These are phyloP conservation scores for Ciconia stormi DNA, from an alignment of 2,113 vertebrate species.

Conservation along the genomic window DNA sequence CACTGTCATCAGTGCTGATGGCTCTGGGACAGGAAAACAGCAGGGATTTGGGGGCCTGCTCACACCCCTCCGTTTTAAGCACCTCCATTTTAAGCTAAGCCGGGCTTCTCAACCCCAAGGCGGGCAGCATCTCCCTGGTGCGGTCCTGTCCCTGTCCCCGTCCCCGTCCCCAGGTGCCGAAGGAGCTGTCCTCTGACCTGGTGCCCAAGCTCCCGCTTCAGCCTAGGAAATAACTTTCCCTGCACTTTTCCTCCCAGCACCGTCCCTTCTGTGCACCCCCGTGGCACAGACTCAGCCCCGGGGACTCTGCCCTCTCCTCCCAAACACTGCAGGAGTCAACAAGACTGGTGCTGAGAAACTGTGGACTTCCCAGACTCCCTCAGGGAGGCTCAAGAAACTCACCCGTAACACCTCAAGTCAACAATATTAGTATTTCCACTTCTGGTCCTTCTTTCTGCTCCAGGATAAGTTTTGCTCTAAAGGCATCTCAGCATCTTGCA, in stretches of 20 bases:
- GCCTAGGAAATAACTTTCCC: not conserved
- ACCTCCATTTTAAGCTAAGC: not conserved
- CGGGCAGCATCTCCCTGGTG: not conserved
- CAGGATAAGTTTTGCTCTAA: not conserved
- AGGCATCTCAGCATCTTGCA: not conserved
- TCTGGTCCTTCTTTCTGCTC: not conserved
- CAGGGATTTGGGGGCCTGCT: not conserved
- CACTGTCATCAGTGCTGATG: not conserved
- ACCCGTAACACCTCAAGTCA: not conserved
- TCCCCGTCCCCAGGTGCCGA: accelerated
- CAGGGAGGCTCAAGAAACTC: not conserved
- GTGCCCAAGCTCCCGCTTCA: not conserved
- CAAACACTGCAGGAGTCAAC: not conserved
- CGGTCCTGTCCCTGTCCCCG: not conserved
- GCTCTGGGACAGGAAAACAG: not conserved
- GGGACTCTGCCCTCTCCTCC: not conserved
- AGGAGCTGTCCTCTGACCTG: not conserved
- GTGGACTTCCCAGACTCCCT: not conserved
- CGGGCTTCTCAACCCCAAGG: not conserved
- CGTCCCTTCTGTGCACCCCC: not conserved
- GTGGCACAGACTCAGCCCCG: not conserved
- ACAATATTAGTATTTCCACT: not conserved
- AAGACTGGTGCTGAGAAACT: not conserved
- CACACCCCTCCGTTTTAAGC: not conserved
- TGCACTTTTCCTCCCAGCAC: not conserved